Percentiles rank a stretch among this genome's conserved stretches.
These are phyloP conservation scores for Dasypolia templi DNA, from an alignment of 2,888 invertebrate species.

Conservation along the genomic window DNA sequence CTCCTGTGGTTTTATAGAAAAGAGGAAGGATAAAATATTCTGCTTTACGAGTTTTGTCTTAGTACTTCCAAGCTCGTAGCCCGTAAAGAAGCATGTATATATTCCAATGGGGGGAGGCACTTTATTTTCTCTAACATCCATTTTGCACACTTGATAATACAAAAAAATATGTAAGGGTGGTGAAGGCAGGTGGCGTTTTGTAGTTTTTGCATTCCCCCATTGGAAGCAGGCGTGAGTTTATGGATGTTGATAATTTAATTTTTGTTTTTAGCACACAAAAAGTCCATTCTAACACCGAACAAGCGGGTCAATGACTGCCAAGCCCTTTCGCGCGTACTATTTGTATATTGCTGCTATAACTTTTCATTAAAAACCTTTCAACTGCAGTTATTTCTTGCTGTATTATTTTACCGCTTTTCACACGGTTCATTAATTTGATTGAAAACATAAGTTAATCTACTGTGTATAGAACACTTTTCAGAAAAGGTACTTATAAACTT, in stretches of 20 bases:
- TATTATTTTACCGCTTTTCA: background rate
- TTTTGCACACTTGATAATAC: background rate
- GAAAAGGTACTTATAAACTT: no score
- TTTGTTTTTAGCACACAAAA: background rate
- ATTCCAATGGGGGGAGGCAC: no score
- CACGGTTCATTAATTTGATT: background rate
- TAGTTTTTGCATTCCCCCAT: background rate
- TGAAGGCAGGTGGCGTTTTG: background rate
- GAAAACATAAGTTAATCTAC: background rate
- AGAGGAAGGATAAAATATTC: background rate
- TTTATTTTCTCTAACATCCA: background rate
- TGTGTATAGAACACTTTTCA: background rate
- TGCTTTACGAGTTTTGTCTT: slow-evolving; percentile 6
- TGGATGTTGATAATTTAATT: background rate
- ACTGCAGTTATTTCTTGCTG: background rate
- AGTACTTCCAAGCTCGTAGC: background rate
- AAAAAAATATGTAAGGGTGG: background rate
- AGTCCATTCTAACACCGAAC: background rate
- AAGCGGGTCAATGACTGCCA: slow-evolving; percentile 8
- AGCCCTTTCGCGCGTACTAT: slow-evolving; percentile 3
- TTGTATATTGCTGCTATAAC: slow-evolving; percentile 25
- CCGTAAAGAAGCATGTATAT: no score
- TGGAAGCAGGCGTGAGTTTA: no score
- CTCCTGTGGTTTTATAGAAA: background rate
- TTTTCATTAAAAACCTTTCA: slow-evolving; percentile 14